Base-by-base conservation (phyloP, 2,797 vertebrate genomes). In the Carduelis carduelis region DNA sequence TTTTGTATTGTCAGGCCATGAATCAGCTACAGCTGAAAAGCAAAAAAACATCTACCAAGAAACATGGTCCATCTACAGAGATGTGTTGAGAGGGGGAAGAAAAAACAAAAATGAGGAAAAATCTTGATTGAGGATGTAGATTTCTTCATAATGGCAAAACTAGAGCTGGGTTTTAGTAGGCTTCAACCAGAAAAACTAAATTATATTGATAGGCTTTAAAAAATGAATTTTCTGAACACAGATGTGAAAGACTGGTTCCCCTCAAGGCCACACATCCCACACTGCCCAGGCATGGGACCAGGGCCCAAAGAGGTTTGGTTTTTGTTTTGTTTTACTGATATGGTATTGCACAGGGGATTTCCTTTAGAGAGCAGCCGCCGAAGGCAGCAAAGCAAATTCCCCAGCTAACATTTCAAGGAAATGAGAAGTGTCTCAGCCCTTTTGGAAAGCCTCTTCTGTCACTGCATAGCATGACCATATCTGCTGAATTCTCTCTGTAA, bases 401-500 rank as follows among this genome's bases (percentile, higher is more conserved):
- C 90, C 93, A 63, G 74, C 57, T 81, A 89, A 28, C 35, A 23
- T 91, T 97, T 95, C 85, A 30, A 84, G 90, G 93, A 96, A 95
- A 78, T 4, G 80, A 91, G 83, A 93, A 84, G 76, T 9, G 4
- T 17, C 39, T 63, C 85, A 52, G 85, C 39, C 39, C 2, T 1
- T 41, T 69, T 3, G 61, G 79, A 88, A 76, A 88, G 59, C n/a
- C 35, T 47, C 34, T 65, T 41, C 91, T 89, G 71, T 63, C 61
- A 3, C 46, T 43, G 30, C 2, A 5, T 16, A 50, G 70, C 53
- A 12, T 3, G 14, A 70, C 23, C 22, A 9, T 28, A 89, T 74
- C 87, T 8, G 26, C 61, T 26, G 56, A 77, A 86, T 47, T 43
- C 56, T 56, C 23, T 37, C 68, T 49, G 59, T 12, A 68, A 55